These are phyloP conservation scores for Sarcophaga variegata DNA, from an alignment of 2,888 invertebrate genomes.

Conservation along the genomic window DNA sequence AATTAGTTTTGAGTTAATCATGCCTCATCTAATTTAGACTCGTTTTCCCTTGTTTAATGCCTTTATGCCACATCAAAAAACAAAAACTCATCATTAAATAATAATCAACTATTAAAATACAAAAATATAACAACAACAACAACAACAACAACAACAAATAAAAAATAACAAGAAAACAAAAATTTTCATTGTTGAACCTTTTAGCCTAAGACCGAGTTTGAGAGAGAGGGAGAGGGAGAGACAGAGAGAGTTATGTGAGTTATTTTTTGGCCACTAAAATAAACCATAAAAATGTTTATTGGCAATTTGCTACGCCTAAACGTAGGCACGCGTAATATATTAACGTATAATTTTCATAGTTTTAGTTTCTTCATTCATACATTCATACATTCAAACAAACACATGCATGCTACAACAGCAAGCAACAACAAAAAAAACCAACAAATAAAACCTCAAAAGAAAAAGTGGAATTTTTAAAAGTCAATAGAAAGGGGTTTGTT, in stretches of 20 bases:
- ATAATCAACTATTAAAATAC: conserved; percentile 43
- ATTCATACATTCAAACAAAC: background rate
- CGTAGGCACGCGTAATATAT: conserved; percentile 74
- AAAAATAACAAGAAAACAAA: conserved; percentile 9
- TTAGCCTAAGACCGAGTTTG: background rate
- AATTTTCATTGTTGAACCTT: conserved; percentile 9
- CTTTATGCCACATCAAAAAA: background rate
- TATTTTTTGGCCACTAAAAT: conserved; percentile 48
- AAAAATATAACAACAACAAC: background rate
- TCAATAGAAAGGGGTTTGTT: conserved; percentile 52
- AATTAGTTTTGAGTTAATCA: conserved; percentile 58
- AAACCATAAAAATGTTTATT: conserved; percentile 57
- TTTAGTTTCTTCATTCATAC: conserved; percentile 35
- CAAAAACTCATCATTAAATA: conserved; percentile 57
- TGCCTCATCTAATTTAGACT: conserved; percentile 20
- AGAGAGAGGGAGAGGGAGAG: background rate
- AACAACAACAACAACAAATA: background rate
- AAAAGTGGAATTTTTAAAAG: conserved; percentile 24
- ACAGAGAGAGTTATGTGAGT: background rate
- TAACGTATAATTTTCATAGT: conserved; percentile 66
- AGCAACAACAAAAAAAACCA: no score
- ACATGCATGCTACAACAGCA: no score
- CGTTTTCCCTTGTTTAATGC: conserved; percentile 20
- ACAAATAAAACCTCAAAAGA: background rate
- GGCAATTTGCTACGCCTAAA: conserved; percentile 78